Evolutionary conservation across 2,888 invertebrate species (phyloP).

Genomic region (Parnassius apollo): DNA sequence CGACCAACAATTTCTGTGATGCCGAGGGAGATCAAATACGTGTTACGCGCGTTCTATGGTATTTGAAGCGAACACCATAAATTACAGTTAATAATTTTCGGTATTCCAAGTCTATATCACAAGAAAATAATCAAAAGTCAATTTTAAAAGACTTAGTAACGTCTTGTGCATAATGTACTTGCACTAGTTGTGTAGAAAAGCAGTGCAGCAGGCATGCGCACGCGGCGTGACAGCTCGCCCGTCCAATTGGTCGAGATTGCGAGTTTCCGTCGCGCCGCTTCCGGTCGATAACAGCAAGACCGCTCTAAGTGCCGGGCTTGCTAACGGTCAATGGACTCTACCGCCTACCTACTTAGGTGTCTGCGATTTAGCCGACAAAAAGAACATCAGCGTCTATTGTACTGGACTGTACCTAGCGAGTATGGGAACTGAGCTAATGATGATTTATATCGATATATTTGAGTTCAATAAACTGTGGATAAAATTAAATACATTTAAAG

Average conservation of each 20-base stretch:
- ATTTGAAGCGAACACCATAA: too few relatives aligned
- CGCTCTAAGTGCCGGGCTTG: slow-evolving; percentile 46
- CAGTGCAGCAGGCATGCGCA: slow-evolving; percentile 64
- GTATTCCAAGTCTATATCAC: too few relatives aligned
- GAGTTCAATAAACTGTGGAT: too few relatives aligned
- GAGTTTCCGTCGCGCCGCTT: slow-evolving; percentile 72
- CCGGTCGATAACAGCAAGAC: slow-evolving; percentile 76
- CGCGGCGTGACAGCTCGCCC: slow-evolving; percentile 66
- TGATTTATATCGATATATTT: background rate
- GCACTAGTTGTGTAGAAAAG: slow-evolving; percentile 40
- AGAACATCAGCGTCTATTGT: slow-evolving; percentile 15
- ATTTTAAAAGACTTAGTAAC: too few relatives aligned
- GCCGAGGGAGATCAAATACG: too few relatives aligned
- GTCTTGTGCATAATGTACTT: background rate
- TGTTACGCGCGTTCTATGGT: too few relatives aligned
- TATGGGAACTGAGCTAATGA: slow-evolving; percentile 8
- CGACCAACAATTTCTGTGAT: too few relatives aligned
- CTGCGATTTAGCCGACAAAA: slow-evolving; percentile 15
- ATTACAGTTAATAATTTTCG: too few relatives aligned
- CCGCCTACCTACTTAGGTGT: slow-evolving; percentile 24
- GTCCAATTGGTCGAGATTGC: slow-evolving; percentile 80
- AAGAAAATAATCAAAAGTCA: too few relatives aligned
- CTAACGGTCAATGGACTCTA: slow-evolving; percentile 71
- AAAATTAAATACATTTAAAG: too few relatives aligned
- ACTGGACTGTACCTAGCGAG: slow-evolving; percentile 18